A percentile compares a stretch with the other conserved stretches of the same genome.
These are phyloP conservation scores for Herpetotheres cachinnans DNA, from an alignment of 2,113 vertebrate species.

Conservation along the genomic window DNA sequence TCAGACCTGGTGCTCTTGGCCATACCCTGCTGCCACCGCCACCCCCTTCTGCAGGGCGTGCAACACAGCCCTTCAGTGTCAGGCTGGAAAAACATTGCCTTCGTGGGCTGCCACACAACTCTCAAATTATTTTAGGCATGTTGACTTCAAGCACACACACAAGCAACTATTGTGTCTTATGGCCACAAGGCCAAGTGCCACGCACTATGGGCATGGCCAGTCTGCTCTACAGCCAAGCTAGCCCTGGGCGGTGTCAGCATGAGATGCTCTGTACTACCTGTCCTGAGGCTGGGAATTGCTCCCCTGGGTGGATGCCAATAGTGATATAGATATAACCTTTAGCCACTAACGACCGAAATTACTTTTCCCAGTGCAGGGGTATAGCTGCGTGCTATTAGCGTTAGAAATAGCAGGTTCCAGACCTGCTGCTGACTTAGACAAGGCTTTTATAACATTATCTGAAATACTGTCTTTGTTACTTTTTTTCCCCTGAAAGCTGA, in stretches of 20 bases:
- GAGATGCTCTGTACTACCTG: neutral
- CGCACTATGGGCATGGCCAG: neutral
- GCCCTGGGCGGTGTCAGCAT: rapidly evolving
- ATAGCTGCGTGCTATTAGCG: neutral
- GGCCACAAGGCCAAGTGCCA: neutral
- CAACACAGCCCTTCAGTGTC: neutral
- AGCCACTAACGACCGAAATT: neutral
- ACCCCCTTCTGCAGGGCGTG: neutral
- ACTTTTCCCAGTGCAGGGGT: neutral
- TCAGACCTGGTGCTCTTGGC: neutral
- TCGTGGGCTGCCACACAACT: neutral
- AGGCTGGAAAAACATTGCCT: neutral
- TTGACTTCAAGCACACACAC: neutral
- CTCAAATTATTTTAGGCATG: neutral
- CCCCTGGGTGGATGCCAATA: neutral
- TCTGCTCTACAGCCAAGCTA: neutral
- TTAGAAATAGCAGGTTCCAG: neutral
- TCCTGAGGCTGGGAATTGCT: neutral
- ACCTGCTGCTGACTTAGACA: neutral
- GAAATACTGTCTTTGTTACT: neutral
- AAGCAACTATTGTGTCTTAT: neutral
- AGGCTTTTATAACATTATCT: neutral
- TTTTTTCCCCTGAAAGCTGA: neutral
- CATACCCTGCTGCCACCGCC: neutral
- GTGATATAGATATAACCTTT: neutral